Base-by-base conservation (phyloP, 2,888 invertebrate species). In the Brachyptera putata region DNA sequence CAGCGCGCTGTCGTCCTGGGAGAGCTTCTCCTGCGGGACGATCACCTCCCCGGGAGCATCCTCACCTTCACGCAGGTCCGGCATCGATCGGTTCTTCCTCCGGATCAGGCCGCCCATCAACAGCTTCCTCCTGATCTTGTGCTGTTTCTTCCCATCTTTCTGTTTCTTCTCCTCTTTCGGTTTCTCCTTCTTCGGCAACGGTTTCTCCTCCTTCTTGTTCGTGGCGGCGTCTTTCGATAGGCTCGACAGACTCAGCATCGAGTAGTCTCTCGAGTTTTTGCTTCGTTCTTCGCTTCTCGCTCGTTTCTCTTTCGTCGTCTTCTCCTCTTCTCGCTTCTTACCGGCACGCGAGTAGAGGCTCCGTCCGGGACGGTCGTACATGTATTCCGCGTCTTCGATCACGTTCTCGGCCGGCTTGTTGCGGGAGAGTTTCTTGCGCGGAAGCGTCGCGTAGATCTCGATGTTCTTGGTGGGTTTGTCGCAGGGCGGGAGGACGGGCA, bases 71-170 rank as follows among this genome's bases (percentile, higher is more conserved):
- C 93, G 87, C 53, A 94, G 77, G 76, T 94, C 94, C 1, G 94
- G 94, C 91, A 94, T 91, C 58, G 92, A 92, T 66, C 93, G 80
- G 71, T 94, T 94, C 73, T 94, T 94, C 26, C 93, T 79, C 63
- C 89, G 82, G 57, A 94, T 92, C 57, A 94, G 76, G 1, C 93
- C 93, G 13, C 93, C 93, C 92, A 94, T 93, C 5, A 94, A 72
- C 2, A 93, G 74, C 73, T 93, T 93, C 69, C 93, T 79, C 25
- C 93, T 79, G 48, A 94, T 91, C 76, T 93, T 93, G 70, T 94
- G 94, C 71, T 93, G 93, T 67, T 94, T 94, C 71, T 93, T 93
- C 56, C 86, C 86, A 55, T 86, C 86, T 55, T 61, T 61, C 2
- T 57, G 24, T 79, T 53, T 77, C 68, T n/a, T 77, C 78, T 65